These are phyloP conservation scores for Drosophila sulfurigaster DNA, from an alignment of 1,140 invertebrate species.

Conservation along the genomic window DNA sequence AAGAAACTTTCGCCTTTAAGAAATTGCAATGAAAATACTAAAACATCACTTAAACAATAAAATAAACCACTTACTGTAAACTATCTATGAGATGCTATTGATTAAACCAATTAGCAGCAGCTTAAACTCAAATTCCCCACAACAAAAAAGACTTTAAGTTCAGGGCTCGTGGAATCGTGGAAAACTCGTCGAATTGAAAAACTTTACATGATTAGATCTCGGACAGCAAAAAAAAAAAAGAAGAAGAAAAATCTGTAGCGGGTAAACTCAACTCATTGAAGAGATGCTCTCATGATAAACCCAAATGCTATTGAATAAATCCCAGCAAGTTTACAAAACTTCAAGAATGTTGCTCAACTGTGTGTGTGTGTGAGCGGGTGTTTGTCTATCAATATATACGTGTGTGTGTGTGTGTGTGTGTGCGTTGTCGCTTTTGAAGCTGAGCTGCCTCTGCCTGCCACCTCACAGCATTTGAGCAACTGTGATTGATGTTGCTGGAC, in stretches of 20 bases:
- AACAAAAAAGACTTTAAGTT: not conserved
- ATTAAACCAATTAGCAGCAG: not conserved
- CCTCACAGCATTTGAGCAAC: constrained; percentile 47
- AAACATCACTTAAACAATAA: too few relatives aligned
- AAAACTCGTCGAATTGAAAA: constrained; percentile 5
- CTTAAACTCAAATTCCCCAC: not conserved
- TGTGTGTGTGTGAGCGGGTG: not conserved
- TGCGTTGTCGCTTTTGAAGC: constrained; percentile 20
- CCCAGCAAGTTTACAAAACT: constrained; percentile 29
- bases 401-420: constrained; percentile 1
- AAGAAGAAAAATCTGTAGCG: not conserved
- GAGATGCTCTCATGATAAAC: constrained; percentile 27
- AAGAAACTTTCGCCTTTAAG: too few relatives aligned
- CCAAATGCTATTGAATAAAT: constrained; percentile 33
- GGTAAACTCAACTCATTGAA: constrained; percentile 8
- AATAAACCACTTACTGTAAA: not conserved
- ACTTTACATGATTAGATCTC: constrained; percentile 14
- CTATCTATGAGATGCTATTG: not conserved
- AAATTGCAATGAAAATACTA: too few relatives aligned
- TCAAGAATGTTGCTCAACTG: constrained; percentile 15
- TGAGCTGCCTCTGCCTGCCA: constrained; percentile 19
- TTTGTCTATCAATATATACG: not conserved
- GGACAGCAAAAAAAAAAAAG: not conserved
- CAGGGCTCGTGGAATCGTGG: not conserved
- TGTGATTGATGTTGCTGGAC: constrained; percentile 74